A percentile compares a stretch with the other conserved stretches of the same genome.
These are phyloP conservation scores for Eupithecia subumbrata DNA, from an alignment of 2,888 invertebrate species.

Conservation along the genomic window DNA sequence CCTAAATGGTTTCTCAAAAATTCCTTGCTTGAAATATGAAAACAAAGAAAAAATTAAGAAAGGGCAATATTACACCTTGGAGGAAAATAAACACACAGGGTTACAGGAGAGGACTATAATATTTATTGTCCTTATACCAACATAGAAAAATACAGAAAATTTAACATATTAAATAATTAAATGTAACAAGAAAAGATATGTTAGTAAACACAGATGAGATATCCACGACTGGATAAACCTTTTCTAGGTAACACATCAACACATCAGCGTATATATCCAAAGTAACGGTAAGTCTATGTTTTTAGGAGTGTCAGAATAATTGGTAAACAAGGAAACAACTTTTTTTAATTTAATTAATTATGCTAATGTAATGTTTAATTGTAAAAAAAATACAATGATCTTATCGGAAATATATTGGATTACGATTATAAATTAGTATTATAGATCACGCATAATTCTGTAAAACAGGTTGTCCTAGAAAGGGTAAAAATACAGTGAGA, in stretches of 20 bases:
- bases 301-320: conserved; percentile 74
- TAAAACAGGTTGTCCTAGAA: conserved; percentile 31
- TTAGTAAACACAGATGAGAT: conserved; percentile 45
- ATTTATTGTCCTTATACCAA: not conserved
- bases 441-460: conserved; percentile 28
- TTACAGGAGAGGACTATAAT: not conserved
- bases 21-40: not conserved
- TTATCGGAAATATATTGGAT: conserved; percentile 3
- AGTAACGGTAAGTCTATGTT: conserved; percentile 75
- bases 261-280: conserved; percentile 62
- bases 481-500: conserved; percentile 9
- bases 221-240: conserved; percentile 67
- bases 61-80: not conserved
- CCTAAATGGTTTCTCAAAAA: not conserved
- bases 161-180: not conserved
- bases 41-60: not conserved
- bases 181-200: conserved; percentile 3
- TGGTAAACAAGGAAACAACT: conserved; percentile 53
- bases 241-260: conserved; percentile 66
- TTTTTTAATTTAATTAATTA: conserved; percentile 24
- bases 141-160: not conserved
- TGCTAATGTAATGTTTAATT: conserved; percentile 31
- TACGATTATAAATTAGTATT: conserved; percentile 12
- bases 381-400: conserved; percentile 6
- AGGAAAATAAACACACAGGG: not conserved